Evolutionary conservation across 2,797 vertebrate species (phyloP).

Genomic region (Champsocephalus esox): DNA sequence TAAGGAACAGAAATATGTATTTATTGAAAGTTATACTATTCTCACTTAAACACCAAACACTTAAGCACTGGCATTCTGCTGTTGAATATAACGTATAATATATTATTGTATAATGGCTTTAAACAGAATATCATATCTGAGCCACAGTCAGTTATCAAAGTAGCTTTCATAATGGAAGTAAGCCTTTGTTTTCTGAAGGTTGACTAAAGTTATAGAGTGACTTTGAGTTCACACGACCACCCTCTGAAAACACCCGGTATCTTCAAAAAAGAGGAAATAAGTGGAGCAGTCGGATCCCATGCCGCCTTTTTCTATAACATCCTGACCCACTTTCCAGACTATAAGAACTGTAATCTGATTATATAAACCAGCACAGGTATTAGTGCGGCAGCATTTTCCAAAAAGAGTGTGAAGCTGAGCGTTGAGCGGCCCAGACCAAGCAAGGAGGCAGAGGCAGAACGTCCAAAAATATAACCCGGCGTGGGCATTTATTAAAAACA

Average conservation of each 20-base stretch:
- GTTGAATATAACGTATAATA: neutral
- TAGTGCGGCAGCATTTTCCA: constrained; percentile 20
- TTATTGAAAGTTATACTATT: neutral
- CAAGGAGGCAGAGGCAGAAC: no score
- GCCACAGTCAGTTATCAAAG: neutral
- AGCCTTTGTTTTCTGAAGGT: constrained; percentile 23
- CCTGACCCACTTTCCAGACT: constrained; percentile 61
- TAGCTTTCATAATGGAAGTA: neutral
- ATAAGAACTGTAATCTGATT: constrained; percentile 57
- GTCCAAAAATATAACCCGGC: no score
- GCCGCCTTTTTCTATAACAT: constrained; percentile 34
- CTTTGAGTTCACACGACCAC: constrained; percentile 21
- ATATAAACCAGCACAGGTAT: constrained; percentile 43
- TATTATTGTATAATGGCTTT: neutral
- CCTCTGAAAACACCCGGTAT: neutral
- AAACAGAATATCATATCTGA: neutral
- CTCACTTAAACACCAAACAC: neutral
- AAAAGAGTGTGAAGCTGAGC: neutral
- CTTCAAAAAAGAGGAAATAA: constrained; percentile 24
- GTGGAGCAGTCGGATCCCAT: constrained; percentile 16
- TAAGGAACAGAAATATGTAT: neutral
- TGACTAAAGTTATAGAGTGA: constrained; percentile 14
- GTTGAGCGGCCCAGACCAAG: no score
- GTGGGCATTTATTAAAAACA: no score
- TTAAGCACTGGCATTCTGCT: neutral